A percentile compares a stretch with the other conserved stretches of the same genome.
Evolutionary conservation across 2,797 vertebrate species (phyloP).

Genomic region (Dicrostonyx torquatus): DNA sequence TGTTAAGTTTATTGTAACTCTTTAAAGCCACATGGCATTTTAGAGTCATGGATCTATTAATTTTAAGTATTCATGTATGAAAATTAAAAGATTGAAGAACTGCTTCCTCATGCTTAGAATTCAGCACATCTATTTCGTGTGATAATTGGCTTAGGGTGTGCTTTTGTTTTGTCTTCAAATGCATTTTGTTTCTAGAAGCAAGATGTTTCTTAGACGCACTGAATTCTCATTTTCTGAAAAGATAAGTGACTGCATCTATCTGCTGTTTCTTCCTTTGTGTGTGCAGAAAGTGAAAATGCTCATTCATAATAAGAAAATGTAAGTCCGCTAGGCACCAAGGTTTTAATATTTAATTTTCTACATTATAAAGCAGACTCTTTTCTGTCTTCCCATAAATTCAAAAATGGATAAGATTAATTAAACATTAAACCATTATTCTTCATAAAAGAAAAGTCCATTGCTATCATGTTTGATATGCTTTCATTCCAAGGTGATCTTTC

Average conservation of each 20-base stretch:
- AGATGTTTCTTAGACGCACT: conserved; percentile 66
- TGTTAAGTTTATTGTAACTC: conserved; percentile 26
- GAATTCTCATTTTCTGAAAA: conserved; percentile 81
- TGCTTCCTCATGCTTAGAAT: conserved; percentile 9
- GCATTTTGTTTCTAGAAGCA: conserved; percentile 80
- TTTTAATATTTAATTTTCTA: conserved; percentile 91
- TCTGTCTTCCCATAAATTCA: conserved; percentile 86
- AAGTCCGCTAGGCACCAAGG: conserved; percentile 87
- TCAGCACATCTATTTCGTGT: background rate
- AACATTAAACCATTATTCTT: conserved; percentile 89
- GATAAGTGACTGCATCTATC: conserved; percentile 83
- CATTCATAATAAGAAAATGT: conserved; percentile 89
- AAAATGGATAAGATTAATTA: conserved; percentile 89
- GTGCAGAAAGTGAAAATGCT: conserved; percentile 86
- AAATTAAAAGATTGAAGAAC: background rate
- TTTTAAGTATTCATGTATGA: conserved; percentile 16
- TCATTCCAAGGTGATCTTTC: conserved; percentile 85
- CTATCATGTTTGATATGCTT: conserved; percentile 83
- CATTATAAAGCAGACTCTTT: conserved; percentile 88
- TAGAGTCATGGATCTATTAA: background rate
- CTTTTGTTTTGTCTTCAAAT: conserved; percentile 76
- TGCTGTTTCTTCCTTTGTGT: conserved; percentile 78
- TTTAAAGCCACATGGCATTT: background rate
- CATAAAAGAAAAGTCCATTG: conserved; percentile 83
- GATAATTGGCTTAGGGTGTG: background rate